Base-by-base conservation (phyloP, 1,140 invertebrate species). In the Drosophila neocordata region DNA sequence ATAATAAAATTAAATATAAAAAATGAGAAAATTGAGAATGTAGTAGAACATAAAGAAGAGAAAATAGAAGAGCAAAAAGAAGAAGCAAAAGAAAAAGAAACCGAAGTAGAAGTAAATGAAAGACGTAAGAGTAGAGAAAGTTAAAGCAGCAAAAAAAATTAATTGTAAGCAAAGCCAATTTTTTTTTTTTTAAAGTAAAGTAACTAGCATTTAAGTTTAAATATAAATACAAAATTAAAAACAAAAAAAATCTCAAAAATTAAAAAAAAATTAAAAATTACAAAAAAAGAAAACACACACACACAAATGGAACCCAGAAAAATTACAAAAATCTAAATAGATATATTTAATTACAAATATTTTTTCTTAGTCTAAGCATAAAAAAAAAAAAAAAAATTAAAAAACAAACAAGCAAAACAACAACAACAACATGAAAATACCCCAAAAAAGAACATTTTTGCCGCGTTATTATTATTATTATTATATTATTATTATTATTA, bases 391-490 rank as follows among this genome's bases (percentile, higher is more conserved):
- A 58, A 58, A 22, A 61, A 72, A 79, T 24, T 24, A 24, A n/a
- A n/a, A n/a, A n/a, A n/a, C n/a, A n/a, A n/a, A n/a, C n/a, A n/a
- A n/a, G n/a, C n/a, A n/a, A n/a, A n/a, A n/a, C n/a, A n/a, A n/a
- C n/a, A n/a, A n/a, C n/a, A n/a, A n/a, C n/a, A n/a, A n/a, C n/a
- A n/a, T n/a, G n/a, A n/a, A 52, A 69, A 57, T 38, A 62, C 63
- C 34, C 59, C 37, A 70, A 70, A 72, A 66, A 24, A 35, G 53
- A 71, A 66, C 60, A 27, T 41, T 73, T 84, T 83, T 77, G 80
- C 80, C 80, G 80, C 76, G 76, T 79, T 83, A 83, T 83, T 81
- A 83, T 80, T 73, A 81, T 74, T 77, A 80, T 74, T 66, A 77
- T 58, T 31, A 31, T 69, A 68, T 38, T 22, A 59, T 65, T 60